phyloP scores from a whole-genome alignment of 2,888 invertebrate species.

The Villa cingulata region DNA sequence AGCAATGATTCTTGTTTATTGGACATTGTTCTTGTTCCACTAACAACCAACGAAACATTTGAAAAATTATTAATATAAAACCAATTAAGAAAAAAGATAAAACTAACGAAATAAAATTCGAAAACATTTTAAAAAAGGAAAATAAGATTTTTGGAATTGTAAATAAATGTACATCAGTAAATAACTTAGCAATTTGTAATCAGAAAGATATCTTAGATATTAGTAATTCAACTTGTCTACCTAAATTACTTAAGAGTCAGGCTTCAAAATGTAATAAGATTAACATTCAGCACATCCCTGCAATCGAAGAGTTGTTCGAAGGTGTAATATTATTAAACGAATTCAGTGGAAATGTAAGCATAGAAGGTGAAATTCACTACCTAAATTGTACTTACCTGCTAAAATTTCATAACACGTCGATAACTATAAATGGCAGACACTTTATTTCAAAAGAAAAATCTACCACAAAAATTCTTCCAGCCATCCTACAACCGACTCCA shows the following conservation, averaged over 20 bases:
- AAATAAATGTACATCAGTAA: slow-evolving; percentile 1
- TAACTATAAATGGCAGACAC: no score
- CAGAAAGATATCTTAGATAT: slow-evolving; percentile 2
- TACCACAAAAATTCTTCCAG: no score
- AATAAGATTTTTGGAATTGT: neutral
- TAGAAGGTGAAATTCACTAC: neutral
- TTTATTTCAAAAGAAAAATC: no score
- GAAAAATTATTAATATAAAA: slow-evolving; percentile 1
- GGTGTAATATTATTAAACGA: neutral
- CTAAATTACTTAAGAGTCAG: neutral
- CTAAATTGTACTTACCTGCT: no score
- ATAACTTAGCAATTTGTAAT: slow-evolving; percentile 3
- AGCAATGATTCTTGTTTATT: neutral
- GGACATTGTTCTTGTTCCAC: slow-evolving; percentile 1
- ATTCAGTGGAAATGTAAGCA: neutral
- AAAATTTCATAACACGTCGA: no score
- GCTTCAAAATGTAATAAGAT: neutral
- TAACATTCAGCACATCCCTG: slow-evolving; percentile 1
- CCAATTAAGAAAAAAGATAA: slow-evolving; percentile 1
- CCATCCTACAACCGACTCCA: no score
- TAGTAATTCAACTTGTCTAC: neutral
- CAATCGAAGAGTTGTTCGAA: neutral
- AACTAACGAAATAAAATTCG: neutral
- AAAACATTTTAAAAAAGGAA: neutral
- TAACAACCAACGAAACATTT: neutral